Evolutionary conservation across 2,113 vertebrate genomes (phyloP).

Genomic region (Tenebrosternarchus preto): DNA sequence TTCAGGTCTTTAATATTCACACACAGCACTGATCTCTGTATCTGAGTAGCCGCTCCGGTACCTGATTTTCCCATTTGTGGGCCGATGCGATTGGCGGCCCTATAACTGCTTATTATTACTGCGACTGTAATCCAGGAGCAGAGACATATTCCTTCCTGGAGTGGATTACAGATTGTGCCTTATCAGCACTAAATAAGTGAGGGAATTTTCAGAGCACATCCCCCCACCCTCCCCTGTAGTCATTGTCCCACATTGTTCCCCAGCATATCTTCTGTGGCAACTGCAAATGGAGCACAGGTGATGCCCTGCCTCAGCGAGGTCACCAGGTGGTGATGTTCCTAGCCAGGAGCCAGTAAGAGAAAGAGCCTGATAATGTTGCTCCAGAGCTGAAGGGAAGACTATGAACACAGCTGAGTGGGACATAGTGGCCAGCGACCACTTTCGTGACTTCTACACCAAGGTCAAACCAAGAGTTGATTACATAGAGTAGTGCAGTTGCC

Average conservation of each 20-base stretch:
- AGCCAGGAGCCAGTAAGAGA: not conserved
- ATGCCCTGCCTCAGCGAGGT: not conserved
- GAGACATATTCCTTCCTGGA: slow-evolving; percentile 24
- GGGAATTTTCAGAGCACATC: not conserved
- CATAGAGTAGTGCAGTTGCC: not conserved
- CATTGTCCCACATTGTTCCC: not conserved
- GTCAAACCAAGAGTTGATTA: slow-evolving; percentile 28
- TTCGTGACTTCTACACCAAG: slow-evolving; percentile 1
- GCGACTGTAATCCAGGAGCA: slow-evolving; percentile 21
- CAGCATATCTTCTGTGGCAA: not conserved
- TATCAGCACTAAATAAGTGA: slow-evolving; percentile 38
- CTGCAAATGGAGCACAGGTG: not conserved
- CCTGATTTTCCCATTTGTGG: slow-evolving; percentile 11
- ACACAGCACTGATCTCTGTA: not conserved
- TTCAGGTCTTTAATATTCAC: slow-evolving; percentile 14
- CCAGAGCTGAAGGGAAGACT: not conserved
- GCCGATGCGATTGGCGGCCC: not conserved
- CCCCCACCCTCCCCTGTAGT: not conserved
- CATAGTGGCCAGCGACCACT: not conserved
- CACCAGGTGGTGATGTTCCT: not conserved
- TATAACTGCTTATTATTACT: not conserved
- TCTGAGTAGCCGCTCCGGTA: not conserved
- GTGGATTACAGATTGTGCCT: slow-evolving; percentile 27
- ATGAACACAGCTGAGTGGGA: not conserved
- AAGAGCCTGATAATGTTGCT: slow-evolving; percentile 4